Percentiles rank a stretch among this genome's conserved stretches.
These are phyloP conservation scores for Nasonia giraulti DNA, from an alignment of 1,140 invertebrate genomes.

Conservation along the genomic window DNA sequence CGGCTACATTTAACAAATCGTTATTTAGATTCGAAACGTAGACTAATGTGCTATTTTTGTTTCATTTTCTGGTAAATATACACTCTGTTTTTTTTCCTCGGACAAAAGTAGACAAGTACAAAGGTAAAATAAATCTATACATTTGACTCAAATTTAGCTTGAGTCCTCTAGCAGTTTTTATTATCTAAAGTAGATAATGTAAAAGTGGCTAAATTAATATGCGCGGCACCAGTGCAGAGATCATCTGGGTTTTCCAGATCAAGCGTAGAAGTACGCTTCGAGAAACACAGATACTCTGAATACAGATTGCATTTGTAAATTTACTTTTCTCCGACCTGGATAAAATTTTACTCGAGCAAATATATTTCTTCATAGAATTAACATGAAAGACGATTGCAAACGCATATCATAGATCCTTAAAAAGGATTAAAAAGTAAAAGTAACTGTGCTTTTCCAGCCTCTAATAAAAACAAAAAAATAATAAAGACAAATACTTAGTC, in stretches of 20 bases:
- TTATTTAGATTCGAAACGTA: slow-evolving; percentile 53
- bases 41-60: slow-evolving; percentile 48
- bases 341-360: slow-evolving; percentile 47
- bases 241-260: slow-evolving; percentile 50
- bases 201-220: slow-evolving; percentile 61
- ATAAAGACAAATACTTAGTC: slow-evolving; percentile 45
- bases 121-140: slow-evolving; percentile 63
- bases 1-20: slow-evolving; percentile 53
- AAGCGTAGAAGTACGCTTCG: slow-evolving; percentile 42
- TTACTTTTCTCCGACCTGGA: slow-evolving; percentile 47
- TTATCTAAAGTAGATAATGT: slow-evolving; percentile 59
- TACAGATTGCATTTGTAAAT: slow-evolving; percentile 53
- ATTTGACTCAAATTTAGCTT: slow-evolving; percentile 57
- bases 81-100: slow-evolving; percentile 56
- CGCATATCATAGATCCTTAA: slow-evolving; percentile 38
- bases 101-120: slow-evolving; percentile 62
- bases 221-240: slow-evolving; percentile 57
- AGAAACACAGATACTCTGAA: slow-evolving; percentile 50
- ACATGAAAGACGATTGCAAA: slow-evolving; percentile 51
- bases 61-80: slow-evolving; percentile 51
- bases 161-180: slow-evolving; percentile 48
- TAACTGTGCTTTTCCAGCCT: slow-evolving; percentile 24
- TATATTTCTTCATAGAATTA: slow-evolving; percentile 51
- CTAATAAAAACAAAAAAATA: slow-evolving; percentile 34
- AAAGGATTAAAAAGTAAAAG: slow-evolving; percentile 39